Base-by-base conservation (phyloP, 2,797 vertebrate genomes). In the Gorsachius magnificus region DNA sequence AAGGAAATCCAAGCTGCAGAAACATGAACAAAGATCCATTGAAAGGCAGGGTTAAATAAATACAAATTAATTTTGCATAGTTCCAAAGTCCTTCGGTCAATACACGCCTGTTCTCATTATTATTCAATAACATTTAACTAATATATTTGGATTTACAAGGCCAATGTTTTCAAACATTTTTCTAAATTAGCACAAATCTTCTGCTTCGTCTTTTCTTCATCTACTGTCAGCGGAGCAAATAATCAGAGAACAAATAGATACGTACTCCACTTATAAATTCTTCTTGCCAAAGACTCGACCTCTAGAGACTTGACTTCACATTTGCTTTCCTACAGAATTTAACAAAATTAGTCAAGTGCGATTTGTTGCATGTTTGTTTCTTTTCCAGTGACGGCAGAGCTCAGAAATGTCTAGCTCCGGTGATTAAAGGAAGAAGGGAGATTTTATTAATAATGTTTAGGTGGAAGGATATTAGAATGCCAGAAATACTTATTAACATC, bases 241-340 rank as follows among this genome's bases (percentile, higher is more conserved):
- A 92, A 95, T 95, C 95, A 97, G 95, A 96, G 94, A 97, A 96
- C 90, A 97, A 97, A 97, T 96, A 94, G 90, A 94, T 94, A 82
- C 18, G 46, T 88, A 72, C 76, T 77, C 76, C 0, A 2, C 69
- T 97, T 97, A 92, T 86, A 96, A 96, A 96, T 96, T 96, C 94
- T 83, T 95, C 90, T 96, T 95, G 83, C 96, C 86, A 95, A 96
- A 95, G 92, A 92, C 88, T 86, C 1, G 10, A 87, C 87, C 94
- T 94, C 88, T 61, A 86, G 97, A 96, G 94, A 94, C 84, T 94
- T 87, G 92, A 93, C 90, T 96, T 97, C 94, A 96, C 95, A 94
- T 97, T 95, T 95, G 72, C 88, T 97, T 97, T 94, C 76, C 93
- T 87, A 64, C 21, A 94, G 90, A 96, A 97, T 96, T 95, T 95